Evolutionary conservation across 1,140 invertebrate species (phyloP).

Genomic region (Liolophura sinensis): DNA sequence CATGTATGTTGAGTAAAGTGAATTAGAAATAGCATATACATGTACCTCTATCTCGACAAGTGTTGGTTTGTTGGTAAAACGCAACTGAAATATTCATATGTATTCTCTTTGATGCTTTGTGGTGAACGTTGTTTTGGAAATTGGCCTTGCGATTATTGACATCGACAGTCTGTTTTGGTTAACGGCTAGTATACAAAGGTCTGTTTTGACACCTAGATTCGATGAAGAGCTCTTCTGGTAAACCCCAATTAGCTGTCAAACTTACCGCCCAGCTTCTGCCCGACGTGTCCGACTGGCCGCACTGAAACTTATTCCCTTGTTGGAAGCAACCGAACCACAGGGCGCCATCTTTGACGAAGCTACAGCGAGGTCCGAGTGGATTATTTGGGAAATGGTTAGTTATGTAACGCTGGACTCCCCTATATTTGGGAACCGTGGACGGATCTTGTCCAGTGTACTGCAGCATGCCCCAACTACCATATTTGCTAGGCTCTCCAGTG

Average conservation of each 20-base stretch:
- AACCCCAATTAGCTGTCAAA: background rate
- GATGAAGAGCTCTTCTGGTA: no score
- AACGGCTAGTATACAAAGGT: no score
- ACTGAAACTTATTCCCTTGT: conserved; percentile 8
- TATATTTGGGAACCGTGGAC: conserved; percentile 31
- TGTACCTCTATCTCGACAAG: no score
- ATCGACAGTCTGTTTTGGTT: no score
- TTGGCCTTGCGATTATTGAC: no score
- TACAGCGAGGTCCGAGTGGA: conserved; percentile 23
- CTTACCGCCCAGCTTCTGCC: conserved; percentile 26
- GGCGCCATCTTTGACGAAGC: conserved; percentile 20
- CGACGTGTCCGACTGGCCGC: conserved; percentile 20
- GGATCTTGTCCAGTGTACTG: conserved; percentile 38
- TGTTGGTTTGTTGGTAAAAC: no score
- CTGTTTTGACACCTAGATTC: no score
- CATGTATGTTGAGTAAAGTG: no score
- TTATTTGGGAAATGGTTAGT: conserved; percentile 15
- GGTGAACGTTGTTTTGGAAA: no score
- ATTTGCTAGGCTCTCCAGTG: conserved; percentile 23
- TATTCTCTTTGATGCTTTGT: no score
- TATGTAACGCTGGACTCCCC: conserved; percentile 33
- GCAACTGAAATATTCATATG: no score
- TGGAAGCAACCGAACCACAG: conserved; percentile 25
- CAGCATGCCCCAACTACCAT: conserved; percentile 40
- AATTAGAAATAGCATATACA: no score